Conservation (phyloP, 53 echinoderm and acorn worm genomes). For the Temnopleurus reevesii region DNA sequence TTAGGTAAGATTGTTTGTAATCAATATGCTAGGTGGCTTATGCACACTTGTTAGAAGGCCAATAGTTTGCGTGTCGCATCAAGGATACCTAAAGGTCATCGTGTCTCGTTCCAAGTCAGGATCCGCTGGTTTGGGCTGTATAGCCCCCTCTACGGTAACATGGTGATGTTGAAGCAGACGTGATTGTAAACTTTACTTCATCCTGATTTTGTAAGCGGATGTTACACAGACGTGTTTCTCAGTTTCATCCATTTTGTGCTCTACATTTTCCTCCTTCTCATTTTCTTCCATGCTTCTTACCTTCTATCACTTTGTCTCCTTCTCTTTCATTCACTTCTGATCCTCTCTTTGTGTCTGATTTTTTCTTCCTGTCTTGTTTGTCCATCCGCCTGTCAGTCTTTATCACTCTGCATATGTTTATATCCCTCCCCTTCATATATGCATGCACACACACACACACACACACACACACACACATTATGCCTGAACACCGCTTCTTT, state of each 20-base stretch:
- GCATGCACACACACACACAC: too few relatives aligned
- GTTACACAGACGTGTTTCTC: too few relatives aligned
- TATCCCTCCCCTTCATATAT: too few relatives aligned
- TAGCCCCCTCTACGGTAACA: constrained; percentile 34
- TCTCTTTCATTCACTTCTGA: neutral
- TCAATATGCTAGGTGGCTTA: constrained; percentile 45
- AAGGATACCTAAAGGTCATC: neutral
- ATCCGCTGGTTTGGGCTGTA: neutral
- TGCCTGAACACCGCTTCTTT: too few relatives aligned
- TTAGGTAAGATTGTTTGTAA: constrained; percentile 37
- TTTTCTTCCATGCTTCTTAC: neutral
- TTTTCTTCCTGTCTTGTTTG: neutral
- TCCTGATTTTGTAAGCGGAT: too few relatives aligned
- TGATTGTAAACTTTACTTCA: too few relatives aligned
- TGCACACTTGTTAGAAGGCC: constrained; percentile 38
- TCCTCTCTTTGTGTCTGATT: too few relatives aligned
- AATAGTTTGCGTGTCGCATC: neutral
- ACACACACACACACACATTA: too few relatives aligned
- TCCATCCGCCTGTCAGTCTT: too few relatives aligned
- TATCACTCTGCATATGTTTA: too few relatives aligned
- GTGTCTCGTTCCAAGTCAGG: neutral
- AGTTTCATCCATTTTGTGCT: too few relatives aligned
- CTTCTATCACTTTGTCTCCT: neutral
- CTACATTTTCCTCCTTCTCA: neutral
- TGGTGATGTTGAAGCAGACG: too few relatives aligned